Evolutionary conservation across 2,797 vertebrate genomes (phyloP).

Genomic region (Jordanella pulchra): DNA sequence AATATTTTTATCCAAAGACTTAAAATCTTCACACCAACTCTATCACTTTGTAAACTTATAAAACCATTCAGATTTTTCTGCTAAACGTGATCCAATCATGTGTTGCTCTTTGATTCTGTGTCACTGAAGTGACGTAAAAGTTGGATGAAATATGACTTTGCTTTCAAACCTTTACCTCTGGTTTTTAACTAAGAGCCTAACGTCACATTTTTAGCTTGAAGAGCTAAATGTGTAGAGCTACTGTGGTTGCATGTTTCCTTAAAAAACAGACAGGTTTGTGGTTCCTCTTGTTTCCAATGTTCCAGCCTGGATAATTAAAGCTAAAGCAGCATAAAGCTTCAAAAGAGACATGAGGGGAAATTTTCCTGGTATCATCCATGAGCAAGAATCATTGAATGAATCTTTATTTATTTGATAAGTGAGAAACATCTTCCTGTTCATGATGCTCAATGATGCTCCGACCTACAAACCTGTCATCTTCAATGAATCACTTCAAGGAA

Average conservation of each 20-base stretch:
- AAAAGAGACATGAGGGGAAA: not conserved
- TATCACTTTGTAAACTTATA: no score
- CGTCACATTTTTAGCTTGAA: no score
- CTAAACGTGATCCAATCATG: no score
- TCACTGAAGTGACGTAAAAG: no score
- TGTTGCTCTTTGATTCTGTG: no score
- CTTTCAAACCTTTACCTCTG: not conserved
- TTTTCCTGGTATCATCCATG: not conserved
- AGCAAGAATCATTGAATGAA: not conserved
- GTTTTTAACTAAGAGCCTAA: no score
- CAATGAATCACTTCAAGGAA: not conserved
- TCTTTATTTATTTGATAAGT: not conserved
- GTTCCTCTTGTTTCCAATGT: not conserved
- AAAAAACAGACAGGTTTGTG: not conserved
- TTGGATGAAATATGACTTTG: not conserved
- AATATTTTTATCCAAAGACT: no score
- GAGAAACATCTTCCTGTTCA: not conserved
- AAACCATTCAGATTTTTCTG: no score
- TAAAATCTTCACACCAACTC: no score
- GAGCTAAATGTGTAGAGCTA: not conserved
- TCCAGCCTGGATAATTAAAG: not conserved
- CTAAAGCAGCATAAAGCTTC: not conserved
- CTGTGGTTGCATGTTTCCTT: not conserved
- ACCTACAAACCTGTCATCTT: not conserved
- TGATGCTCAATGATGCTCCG: not conserved